Conservation (phyloP, 2,888 invertebrate species). For the Sminthurides aquaticus region DNA sequence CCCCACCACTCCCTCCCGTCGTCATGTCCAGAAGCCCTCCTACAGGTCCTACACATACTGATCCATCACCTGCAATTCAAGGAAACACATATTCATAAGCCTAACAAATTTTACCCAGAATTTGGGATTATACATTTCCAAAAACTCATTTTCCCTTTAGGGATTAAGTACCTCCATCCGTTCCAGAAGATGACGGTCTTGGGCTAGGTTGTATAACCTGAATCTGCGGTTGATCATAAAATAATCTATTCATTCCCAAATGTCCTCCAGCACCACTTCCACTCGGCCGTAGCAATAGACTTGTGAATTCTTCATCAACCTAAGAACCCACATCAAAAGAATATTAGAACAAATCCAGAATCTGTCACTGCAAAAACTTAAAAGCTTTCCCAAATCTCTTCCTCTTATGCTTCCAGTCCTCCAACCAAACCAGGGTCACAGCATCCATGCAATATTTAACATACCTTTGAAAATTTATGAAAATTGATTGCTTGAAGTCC, state of each 20-base stretch:
- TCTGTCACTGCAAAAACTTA: not conserved
- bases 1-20: slow-evolving; percentile 23
- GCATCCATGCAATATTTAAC: slow-evolving; percentile 5
- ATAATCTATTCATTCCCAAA: slow-evolving; percentile 48
- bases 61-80: slow-evolving; percentile 21
- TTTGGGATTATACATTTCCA: too few species aligned
- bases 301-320: slow-evolving; percentile 32
- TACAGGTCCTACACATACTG: slow-evolving; percentile 25
- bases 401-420: not conserved
- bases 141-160: too few species aligned
- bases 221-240: slow-evolving; percentile 86
- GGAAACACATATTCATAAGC: not conserved
- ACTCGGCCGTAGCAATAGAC: slow-evolving; percentile 31
- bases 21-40: slow-evolving; percentile 27
- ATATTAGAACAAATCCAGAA: not conserved
- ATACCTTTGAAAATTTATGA: slow-evolving; percentile 22
- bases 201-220: slow-evolving; percentile 87
- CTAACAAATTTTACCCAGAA: not conserved
- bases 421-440: not conserved
- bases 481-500: slow-evolving; percentile 23
- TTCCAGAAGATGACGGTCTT: slow-evolving; percentile 91
- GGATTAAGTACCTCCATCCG: slow-evolving; percentile 67
- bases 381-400: not conserved
- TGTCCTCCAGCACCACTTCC: slow-evolving; percentile 50
- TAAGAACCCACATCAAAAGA: slow-evolving; percentile 8